Evolutionary conservation across 2,888 invertebrate species (phyloP), one percentile per base, ranked within the genome.

Genomic region (Melinaea marsaeus): DNA sequence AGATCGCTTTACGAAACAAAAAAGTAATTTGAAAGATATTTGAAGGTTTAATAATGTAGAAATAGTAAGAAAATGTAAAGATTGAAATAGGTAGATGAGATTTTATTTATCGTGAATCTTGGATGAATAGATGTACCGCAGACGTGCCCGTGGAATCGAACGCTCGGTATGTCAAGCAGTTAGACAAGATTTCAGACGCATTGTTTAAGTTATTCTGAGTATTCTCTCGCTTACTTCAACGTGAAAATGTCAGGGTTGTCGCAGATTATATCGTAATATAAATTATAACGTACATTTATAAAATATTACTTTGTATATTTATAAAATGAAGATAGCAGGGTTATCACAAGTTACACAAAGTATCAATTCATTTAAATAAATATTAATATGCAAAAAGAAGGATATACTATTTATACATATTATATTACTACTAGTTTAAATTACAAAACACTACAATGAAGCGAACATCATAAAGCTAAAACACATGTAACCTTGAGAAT

Each of bases 181-280:
- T 84, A 83, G 85, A 84, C 84, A 86, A 88, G 86, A 86, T 88
- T 87, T 88, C 88, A 88, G 88, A 88, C 87, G 84, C 85, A 86
- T 86, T 86, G 85, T 85, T 79, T 81, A 79, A 85, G 86, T 83
- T 86, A 88, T 88, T 84, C 80, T 75, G 71, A 78, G 80, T 80
- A 86, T 85, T 77, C 75, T 74, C 69, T 74, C 72, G 78, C 76
- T 82, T 76, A 77, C 77, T 80, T 79, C 77, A 69, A 69, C 72
- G 76, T 72, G 77, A 75, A 80, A 83, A 73, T 63, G 69, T 46
- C 66, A 80, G 82, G 80, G 81, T 61, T 81, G 79, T 47, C 67
- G 1, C 22, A 1, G 22, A 22, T 22, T 22, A 22, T 22, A 22
- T 22, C 1, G 22, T 22, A 22, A 22, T 22, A 22, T 22, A 22